Percentiles rank a stretch among this genome's conserved stretches.
phyloP scores from a whole-genome alignment of 2,113 vertebrate genomes.

The Tupaia chinensis region DNA sequence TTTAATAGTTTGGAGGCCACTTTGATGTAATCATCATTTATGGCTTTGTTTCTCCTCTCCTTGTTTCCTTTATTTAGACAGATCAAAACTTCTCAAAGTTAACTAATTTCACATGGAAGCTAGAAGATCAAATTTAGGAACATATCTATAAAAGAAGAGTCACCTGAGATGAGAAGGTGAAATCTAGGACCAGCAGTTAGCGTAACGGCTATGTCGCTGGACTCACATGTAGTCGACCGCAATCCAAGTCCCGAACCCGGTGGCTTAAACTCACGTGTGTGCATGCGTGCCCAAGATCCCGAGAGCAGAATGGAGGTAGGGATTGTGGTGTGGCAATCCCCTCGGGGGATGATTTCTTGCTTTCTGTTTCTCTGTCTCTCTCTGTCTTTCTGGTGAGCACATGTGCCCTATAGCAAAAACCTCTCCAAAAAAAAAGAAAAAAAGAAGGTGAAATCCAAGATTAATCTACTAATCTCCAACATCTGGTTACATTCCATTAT shows the following conservation, averaged over 20 bases:
- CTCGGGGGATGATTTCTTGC: too few relatives aligned
- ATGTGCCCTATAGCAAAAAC: too few relatives aligned
- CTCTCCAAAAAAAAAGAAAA: too few relatives aligned
- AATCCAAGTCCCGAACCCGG: too few relatives aligned
- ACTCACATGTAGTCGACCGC: too few relatives aligned
- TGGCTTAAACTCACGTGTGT: too few relatives aligned
- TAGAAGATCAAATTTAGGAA: not conserved
- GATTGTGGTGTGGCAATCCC: too few relatives aligned
- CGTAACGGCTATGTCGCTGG: too few relatives aligned
- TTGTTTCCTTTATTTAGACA: not conserved
- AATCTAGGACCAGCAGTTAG: not conserved
- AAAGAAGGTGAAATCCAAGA: not conserved
- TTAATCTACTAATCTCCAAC: not conserved
- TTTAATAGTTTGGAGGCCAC: not conserved
- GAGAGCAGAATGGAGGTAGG: too few relatives aligned
- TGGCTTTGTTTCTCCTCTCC: not conserved
- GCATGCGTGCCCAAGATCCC: too few relatives aligned
- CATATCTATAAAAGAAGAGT: not conserved
- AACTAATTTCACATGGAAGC: not conserved
- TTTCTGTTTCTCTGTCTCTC: too few relatives aligned
- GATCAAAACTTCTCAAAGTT: conserved; percentile 2
- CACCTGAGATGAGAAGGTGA: not conserved
- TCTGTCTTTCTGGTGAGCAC: too few relatives aligned
- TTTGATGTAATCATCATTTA: not conserved
- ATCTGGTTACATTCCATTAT: not conserved